Base-by-base conservation (phyloP, 2,113 vertebrate species). In the Engraulis encrasicolus region DNA sequence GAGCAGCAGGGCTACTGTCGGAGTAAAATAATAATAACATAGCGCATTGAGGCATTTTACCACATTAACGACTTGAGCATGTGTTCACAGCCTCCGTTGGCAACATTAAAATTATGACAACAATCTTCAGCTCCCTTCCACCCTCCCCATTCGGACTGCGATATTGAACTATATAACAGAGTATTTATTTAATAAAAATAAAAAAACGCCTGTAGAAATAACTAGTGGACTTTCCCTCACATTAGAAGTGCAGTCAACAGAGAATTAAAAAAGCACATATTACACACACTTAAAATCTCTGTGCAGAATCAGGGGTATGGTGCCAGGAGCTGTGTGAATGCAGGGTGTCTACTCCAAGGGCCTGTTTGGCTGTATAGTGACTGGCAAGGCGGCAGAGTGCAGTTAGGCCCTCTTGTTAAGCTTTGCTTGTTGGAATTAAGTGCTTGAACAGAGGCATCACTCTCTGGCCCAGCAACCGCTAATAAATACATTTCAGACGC, bases 391-490 rank as follows among this genome's bases (percentile, higher is more conserved):
- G 2, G 11, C 23, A n/a, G n/a, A n/a, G n/a, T n/a, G 27, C 23
- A 66, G 58, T 31, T 66, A 66, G 9, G 58, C n/a, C 1, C 58
- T 66, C 58, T 66, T 66, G 58, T 66, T 66, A 66, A 66, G 23
- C n/a, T 66, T 66, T 66, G 58, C 58, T 66, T 23, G 58, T 66
- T 66, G 58, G 27, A 66, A 66, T 66, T 31, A 66, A 66, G 58
- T 66, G 58, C n/a, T 66, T 66, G 79, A 84, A 36, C 23, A 78
- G n/a, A 77, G 78, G 37, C 19, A 52, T 58, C 52, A 74, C 82
- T 80, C 78, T 49, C 54, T 50, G 52, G 78, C 48, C 82, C 77
- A 61, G 31, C 40, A 61, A n/a, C 36, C 36, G 19, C 54, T 84
- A 66, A 9, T 31, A 66, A 66, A 66, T 66, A 66, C 58, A 66